Base-by-base conservation (phyloP, 2,113 vertebrate genomes). In the Tachysurus fulvidraco region DNA sequence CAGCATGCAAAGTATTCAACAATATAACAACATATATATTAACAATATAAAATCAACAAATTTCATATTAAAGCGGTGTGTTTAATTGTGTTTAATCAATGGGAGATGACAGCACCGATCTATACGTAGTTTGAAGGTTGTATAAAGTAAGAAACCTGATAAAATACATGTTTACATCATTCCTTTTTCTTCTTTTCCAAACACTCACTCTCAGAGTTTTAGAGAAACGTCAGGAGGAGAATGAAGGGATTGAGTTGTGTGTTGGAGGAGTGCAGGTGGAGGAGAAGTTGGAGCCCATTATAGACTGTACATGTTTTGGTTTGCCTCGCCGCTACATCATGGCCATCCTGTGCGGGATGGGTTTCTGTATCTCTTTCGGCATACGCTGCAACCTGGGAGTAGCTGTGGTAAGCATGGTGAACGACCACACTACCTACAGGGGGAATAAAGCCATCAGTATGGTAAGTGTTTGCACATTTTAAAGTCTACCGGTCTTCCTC, bases 341-440 rank as follows among this genome's bases (percentile, higher is more conserved):
- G 64, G 97, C 97, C 89, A 97, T 98, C 90, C 96, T 98, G 91
- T 97, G 96, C 4, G 97, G 97, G 8, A 87, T 98, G 28, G 97
- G 97, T 21, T 98, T 98, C 93, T 98, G 97, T 89, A 98, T 98
- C 92, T 97, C 96, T 88, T 98, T 98, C 3, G 97, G 97, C 12
- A 98, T 98, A 93, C 94, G 97, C 52, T 98, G 97, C 92, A 98
- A 98, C 93, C 90, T 98, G 88, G 97, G 97, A 0, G 97, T 98
- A 90, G 97, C 97, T 91, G 96, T 98, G 10, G 97, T 98, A 78
- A 97, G 96, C 93, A 98, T 98, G 97, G 97, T 98, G 89, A 98
- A 98, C 94, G 97, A 97, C 91, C 97, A 97, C 90, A 97, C 96
- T 0, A 88, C 96, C 89, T 94, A 92, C 78, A 94, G 89, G 77